A percentile compares a stretch with the other conserved stretches of the same genome.
Evolutionary conservation across 2,888 invertebrate genomes (phyloP).

Genomic region (Timandra comae): DNA sequence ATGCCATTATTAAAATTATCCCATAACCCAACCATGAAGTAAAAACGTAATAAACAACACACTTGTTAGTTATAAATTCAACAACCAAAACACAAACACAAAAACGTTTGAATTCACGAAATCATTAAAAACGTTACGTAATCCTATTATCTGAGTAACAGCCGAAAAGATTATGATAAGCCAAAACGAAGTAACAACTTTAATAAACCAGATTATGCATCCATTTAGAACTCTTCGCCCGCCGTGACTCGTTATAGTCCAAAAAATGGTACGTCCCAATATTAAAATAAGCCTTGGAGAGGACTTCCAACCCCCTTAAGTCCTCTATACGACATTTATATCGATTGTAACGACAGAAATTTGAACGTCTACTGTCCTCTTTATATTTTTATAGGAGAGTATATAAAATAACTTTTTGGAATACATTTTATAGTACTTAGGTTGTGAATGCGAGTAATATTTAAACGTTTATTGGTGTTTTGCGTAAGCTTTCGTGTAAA

Average conservation of each 20-base stretch:
- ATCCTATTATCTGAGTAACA: slow-evolving; percentile 31
- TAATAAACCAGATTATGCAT: slow-evolving; percentile 38
- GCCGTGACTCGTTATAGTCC: slow-evolving; percentile 39
- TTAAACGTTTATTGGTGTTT: slow-evolving; percentile 64
- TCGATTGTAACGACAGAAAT: slow-evolving; percentile 52
- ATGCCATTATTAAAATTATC: too few relatives aligned
- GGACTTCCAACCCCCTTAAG: slow-evolving; percentile 30
- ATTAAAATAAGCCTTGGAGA: slow-evolving; percentile 49
- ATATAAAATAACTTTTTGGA: slow-evolving; percentile 66
- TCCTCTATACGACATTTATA: slow-evolving; percentile 45
- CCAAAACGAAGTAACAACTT: slow-evolving; percentile 30
- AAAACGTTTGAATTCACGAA: slow-evolving; percentile 1
- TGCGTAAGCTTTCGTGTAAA: slow-evolving; percentile 60
- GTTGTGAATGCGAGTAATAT: slow-evolving; percentile 40
- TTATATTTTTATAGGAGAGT: slow-evolving; percentile 68
- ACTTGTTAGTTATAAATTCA: too few relatives aligned
- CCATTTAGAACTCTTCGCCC: slow-evolving; percentile 38
- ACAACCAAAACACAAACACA: too few relatives aligned
- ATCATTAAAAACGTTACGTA: slow-evolving; percentile 24
- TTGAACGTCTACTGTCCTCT: slow-evolving; percentile 60
- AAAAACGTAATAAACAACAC: too few relatives aligned
- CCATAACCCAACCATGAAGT: too few relatives aligned
- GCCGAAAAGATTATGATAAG: slow-evolving; percentile 38
- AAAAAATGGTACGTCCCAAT: slow-evolving; percentile 49
- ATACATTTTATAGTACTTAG: slow-evolving; percentile 45